Base-by-base conservation (phyloP, 2,113 vertebrate genomes). In the Rhynchomys soricoides region DNA sequence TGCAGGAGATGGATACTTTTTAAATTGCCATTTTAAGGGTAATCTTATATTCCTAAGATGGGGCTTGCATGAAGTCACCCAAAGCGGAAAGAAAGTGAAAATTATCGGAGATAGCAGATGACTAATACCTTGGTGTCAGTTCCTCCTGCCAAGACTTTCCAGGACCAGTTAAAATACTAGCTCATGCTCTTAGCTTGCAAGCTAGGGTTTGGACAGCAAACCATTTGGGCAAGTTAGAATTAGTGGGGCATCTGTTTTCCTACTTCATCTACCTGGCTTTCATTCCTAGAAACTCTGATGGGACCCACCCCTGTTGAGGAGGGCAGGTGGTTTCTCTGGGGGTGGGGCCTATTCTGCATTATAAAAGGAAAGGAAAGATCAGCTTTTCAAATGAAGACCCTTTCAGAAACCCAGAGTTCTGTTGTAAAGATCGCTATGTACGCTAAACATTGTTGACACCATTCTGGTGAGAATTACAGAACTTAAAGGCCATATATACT, bases 111-210 rank as follows among this genome's bases (percentile, higher is more conserved):
- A 21, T 8, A 0, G 0, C 34, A 21, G 0, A 0, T 70, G 37
- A 66, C 74, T 50, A 52, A 66, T 5, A 34, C 45, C 15, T 29
- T 43, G 48, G 11, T 71, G n/a, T 22, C 0, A 0, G 59, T 15
- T 52, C 29, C 45, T 79, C 55, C 74, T 45, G 50, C 64, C 57
- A n/a, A 1, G n/a, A 55, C 34, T 43, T 26, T 86, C 92, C 59
- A 93, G 89, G 77, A 45, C 83, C 88, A 37, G 70, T 81, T 89
- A 95, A 86, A 83, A 68, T 94, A 89, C 45, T 91, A 91, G 57
- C 88, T 94, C 57, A 52, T 17, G 78, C 29, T 52, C 64, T 90
- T 21, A 78, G 64, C 21, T 22, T 66, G 64, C 71, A 48, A 4
- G 48, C 31, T 90, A 73, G 70, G 82, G 68, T 83, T 40, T 86